Evolutionary conservation across 2,113 vertebrate genomes (phyloP), one percentile per base, ranked within the genome.

Genomic region (Bos javanicus): DNA sequence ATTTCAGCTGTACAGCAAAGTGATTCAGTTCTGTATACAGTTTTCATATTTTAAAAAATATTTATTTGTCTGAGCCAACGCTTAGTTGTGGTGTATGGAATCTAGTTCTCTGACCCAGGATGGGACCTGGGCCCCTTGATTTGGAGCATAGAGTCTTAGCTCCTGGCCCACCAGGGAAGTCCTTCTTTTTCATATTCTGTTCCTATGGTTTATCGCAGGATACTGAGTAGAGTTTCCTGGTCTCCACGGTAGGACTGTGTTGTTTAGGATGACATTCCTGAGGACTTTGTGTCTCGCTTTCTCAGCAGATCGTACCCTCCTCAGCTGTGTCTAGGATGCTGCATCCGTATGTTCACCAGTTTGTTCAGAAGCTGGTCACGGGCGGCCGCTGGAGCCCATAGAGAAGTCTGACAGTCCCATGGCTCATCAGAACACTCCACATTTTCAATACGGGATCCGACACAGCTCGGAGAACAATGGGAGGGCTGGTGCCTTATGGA

Each of bases 341-440:
- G 0, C 43, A 39, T 64, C 97, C 95, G 85, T 96, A 82, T 28
- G 15, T 99, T 62, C 17, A 89, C 10, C 95, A 25, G 0, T 86
- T 99, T 39, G 99, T 99, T 28, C 99, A 98, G 95, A 99, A 96
- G 93, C 98, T 99, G 94, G 97, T 99, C 71, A 99, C 10, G 98
- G 99, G 50, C 98, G 99, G 1, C 0, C 86, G 8, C 97, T 99
- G 86, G 98, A 99, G 85, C 94, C 84, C 21, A 98, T 95, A 1
- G 87, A 84, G 0, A 83, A 2, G 14, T 21, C 28, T 0, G 98
- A 99, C 39, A 98, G 99, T 0, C 98, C 97, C 9, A 99, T 99
- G 0, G 98, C 99, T 23, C 19, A 12, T 71, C 19, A 23, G 67
- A 71, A 12, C n/a, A 36, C n/a, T 23, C n/a, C 67, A 71, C 10